Evolutionary conservation across 1,140 invertebrate species (phyloP), one percentile per base, ranked within the genome.

Genomic region (Globodera rostochiensis): DNA sequence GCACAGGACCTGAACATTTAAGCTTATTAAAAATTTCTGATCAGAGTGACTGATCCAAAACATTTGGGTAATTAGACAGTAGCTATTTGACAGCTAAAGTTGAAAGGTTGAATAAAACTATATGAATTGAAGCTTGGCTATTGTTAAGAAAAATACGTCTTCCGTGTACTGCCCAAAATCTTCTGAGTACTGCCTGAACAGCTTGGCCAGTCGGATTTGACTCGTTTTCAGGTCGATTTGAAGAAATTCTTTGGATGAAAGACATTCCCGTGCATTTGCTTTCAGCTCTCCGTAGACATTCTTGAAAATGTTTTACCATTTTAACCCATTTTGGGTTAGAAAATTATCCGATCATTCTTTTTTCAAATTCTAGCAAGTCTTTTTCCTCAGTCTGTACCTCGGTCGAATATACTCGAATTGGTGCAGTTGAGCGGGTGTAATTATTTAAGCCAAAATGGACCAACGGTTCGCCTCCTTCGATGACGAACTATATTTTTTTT

Each of bases 391-490:
- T 36, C 36, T 36, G 84, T 83, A 90, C 91, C 50, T 90, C 82
- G 73, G 87, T 71, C n/a, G 90, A 87, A 82, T 91, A 91, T 15
- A 90, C 90, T 78, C 90, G 90, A 50, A 91, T 90, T 8, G 91
- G 90, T 15, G 90, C 90, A 80, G 90, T 91, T 77, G 90, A 90
- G 76, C 88, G 90, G 5, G 90, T 90, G 77, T 90, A 91, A 85
- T 89, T 91, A 21, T 91, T 91, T 2, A 91, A 82, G 6, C 90
- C 91, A 87, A 91, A 91, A 84, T 91, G 91, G 36, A 91, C 90
- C 2, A 91, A 82, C 19, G 91, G 91, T 79, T 91, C 90, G 74
- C 86, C 88, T 67, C 84, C 84, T 49, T 87, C 83, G 36, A 91
- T 81, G 21, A 90, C 85, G 11, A 82, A 84, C 87, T 87, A 45